Conservation (phyloP, 2,113 vertebrate genomes). For the Vimba vimba region DNA sequence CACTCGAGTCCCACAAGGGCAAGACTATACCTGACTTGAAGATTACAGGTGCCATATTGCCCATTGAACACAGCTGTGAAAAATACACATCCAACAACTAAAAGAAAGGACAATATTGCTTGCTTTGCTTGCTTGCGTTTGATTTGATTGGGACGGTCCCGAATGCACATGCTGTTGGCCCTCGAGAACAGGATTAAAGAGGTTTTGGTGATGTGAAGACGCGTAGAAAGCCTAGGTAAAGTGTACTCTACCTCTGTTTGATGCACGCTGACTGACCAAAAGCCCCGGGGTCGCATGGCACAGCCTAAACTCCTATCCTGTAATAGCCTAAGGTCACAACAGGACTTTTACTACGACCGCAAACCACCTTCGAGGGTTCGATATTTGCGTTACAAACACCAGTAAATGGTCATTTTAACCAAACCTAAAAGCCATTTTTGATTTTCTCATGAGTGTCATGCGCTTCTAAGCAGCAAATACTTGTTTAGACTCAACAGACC, state of each 20-base stretch:
- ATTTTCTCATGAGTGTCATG: conserved; percentile 50
- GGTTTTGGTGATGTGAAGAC: not conserved
- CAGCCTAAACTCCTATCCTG: not conserved
- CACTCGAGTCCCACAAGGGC: conserved; percentile 47
- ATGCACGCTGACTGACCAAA: not conserved
- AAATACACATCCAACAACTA: not conserved
- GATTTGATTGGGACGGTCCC: not conserved
- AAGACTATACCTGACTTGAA: conserved; percentile 41
- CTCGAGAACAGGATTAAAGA: not conserved
- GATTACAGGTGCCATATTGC: conserved; percentile 12
- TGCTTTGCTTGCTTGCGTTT: conserved; percentile 29
- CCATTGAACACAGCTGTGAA: conserved; percentile 32
- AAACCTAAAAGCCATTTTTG: conserved; percentile 16
- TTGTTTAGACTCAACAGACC: conserved; percentile 45
- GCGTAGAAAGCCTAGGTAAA: not conserved
- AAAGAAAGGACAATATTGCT: not conserved
- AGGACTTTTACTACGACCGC: conserved; percentile 15
- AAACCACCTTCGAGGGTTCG: not conserved
- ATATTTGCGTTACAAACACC: conserved; percentile 4
- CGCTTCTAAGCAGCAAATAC: conserved; percentile 53
- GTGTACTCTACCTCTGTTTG: conserved; percentile 14
- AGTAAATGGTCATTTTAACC: not conserved
- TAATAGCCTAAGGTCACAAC: not conserved
- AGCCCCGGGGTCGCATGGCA: not conserved
- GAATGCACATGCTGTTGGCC: not conserved